A percentile compares a stretch with the other conserved stretches of the same genome.
Evolutionary conservation across 2,113 vertebrate species (phyloP).

Genomic region (Heterocephalus glaber): DNA sequence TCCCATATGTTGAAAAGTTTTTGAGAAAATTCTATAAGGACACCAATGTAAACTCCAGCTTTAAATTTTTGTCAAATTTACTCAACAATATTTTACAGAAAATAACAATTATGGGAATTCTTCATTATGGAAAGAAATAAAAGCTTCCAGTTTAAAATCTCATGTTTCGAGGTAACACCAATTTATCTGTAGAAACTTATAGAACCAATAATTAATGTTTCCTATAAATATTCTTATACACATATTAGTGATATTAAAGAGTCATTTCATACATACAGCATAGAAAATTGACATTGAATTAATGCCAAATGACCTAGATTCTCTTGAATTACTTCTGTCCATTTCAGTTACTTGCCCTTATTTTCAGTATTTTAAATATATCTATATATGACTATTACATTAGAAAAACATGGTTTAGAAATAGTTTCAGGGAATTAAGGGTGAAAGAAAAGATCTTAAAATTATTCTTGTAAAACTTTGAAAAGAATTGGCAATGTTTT

Average conservation of each 20-base stretch:
- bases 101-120: background rate
- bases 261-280: background rate
- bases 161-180: background rate
- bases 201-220: background rate
- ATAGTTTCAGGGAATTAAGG: background rate
- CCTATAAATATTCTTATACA: background rate
- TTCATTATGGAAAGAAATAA: background rate
- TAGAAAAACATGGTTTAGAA: background rate
- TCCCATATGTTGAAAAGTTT: background rate
- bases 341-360: background rate
- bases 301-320: slow-evolving; percentile 2
- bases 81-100: background rate
- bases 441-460: background rate
- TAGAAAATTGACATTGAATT: background rate
- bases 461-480: background rate
- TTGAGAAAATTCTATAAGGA: background rate
- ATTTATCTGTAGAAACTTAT: background rate
- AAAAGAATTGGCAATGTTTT: background rate
- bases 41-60: background rate
- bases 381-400: background rate
- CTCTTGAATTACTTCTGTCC: background rate
- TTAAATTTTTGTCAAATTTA: background rate
- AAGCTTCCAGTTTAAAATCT: slow-evolving; percentile 4
- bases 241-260: background rate
- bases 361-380: slow-evolving; percentile 10